Percentiles rank a stretch among this genome's conserved stretches.
Conservation (phyloP, 1,140 invertebrate species). For the Megathymus violae region DNA sequence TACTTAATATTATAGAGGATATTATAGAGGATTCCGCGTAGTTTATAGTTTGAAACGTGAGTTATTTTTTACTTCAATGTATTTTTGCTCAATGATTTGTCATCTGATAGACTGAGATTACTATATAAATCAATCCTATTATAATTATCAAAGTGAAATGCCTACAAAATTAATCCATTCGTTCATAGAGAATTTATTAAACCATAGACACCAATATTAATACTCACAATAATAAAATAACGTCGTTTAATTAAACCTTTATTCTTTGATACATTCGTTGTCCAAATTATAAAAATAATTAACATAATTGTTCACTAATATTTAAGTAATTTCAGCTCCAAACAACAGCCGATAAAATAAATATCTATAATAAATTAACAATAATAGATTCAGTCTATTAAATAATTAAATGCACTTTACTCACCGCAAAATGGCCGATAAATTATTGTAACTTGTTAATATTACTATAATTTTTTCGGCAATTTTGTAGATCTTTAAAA, state of each 20-base stretch:
- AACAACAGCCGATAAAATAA: conserved; percentile 46
- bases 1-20: too few species aligned
- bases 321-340: conserved; percentile 35
- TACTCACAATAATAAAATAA: conserved; percentile 15
- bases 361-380: conserved; percentile 68
- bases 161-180: too few species aligned
- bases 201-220: too few species aligned
- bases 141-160: too few species aligned
- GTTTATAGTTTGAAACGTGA: too few species aligned
- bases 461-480: conserved; percentile 49
- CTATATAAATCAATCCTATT: too few species aligned
- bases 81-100: too few species aligned
- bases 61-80: too few species aligned
- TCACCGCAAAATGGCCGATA: conserved; percentile 59
- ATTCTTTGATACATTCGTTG: conserved; percentile 63
- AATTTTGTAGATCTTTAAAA: conserved; percentile 50
- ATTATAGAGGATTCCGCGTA: too few species aligned
- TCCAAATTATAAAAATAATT: conserved; percentile 39
- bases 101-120: too few species aligned
- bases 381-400: conserved; percentile 66
- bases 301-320: conserved; percentile 25
- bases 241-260: conserved; percentile 37
- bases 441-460: conserved; percentile 35
- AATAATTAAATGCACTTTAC: conserved; percentile 48
- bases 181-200: too few species aligned